Evolutionary conservation across 2,888 invertebrate genomes (phyloP).

Genomic region (Pharmacophagus antenor): DNA sequence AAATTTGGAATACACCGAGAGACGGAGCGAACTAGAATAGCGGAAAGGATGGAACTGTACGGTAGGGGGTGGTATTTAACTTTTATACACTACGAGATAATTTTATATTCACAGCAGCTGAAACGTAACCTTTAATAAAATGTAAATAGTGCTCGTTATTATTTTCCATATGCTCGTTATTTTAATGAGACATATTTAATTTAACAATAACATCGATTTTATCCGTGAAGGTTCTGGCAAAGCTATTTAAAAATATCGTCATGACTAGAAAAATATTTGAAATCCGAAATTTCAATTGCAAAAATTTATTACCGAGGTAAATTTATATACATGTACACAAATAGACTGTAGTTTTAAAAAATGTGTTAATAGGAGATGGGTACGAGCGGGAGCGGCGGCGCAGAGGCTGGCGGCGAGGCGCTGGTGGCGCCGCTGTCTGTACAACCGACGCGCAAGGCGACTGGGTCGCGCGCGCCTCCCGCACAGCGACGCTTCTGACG

Average conservation of each 20-base stretch:
- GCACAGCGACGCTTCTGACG: slow-evolving; percentile 85
- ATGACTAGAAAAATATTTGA: no score
- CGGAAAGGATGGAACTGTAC: slow-evolving; percentile 5
- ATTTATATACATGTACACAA: no score
- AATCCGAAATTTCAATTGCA: no score
- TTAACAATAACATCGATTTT: no score
- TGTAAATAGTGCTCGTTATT: no score
- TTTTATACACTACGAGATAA: neutral
- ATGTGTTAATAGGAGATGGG: slow-evolving; percentile 84
- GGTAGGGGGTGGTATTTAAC: slow-evolving; percentile 25
- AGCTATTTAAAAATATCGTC: no score
- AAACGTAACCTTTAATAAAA: neutral
- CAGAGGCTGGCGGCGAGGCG: slow-evolving; percentile 79
- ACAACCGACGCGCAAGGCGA: slow-evolving; percentile 90
- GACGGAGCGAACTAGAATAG: slow-evolving; percentile 18
- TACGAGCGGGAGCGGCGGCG: slow-evolving; percentile 72
- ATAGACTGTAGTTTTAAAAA: no score
- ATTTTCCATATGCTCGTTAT: no score
- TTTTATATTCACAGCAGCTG: neutral
- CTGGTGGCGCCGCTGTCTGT: slow-evolving; percentile 90
- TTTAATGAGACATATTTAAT: no score
- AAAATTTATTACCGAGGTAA: no score
- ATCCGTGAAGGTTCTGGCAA: no score
- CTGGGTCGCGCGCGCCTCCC: slow-evolving; percentile 83
- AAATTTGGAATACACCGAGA: slow-evolving; percentile 20